These are phyloP conservation scores for Eremobia ochroleuca DNA, from an alignment of 2,888 invertebrate genomes.

Conservation along the genomic window DNA sequence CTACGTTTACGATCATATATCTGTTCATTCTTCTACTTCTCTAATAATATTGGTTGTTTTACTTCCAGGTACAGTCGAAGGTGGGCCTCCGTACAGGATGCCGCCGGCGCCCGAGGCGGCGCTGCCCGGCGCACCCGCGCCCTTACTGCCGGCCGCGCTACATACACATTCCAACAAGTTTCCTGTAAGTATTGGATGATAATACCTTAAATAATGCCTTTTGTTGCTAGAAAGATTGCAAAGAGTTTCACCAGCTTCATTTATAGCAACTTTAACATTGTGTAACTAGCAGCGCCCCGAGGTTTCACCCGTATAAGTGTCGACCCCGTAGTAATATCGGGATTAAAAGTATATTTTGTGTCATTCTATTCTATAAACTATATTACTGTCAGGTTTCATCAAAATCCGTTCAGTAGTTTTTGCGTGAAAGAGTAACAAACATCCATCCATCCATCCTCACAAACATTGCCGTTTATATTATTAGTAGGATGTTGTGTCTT, in stretches of 20 bases:
- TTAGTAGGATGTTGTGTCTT: not conserved
- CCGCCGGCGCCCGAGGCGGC: slow-evolving; percentile 92
- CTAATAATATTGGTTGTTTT: slow-evolving; percentile 11
- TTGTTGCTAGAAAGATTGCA: not conserved
- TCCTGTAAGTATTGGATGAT: slow-evolving; percentile 91
- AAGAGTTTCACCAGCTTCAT: not conserved
- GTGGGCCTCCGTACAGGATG: slow-evolving; percentile 92
- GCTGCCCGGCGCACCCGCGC: slow-evolving; percentile 90
- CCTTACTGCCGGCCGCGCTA: slow-evolving; percentile 86
- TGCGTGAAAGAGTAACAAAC: too few species aligned
- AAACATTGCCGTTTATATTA: too few species aligned
- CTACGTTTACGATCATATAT: not conserved
- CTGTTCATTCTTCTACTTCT: not conserved
- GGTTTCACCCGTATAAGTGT: not conserved
- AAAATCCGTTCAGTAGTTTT: not conserved
- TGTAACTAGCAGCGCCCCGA: too few species aligned
- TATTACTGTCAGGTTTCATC: not conserved
- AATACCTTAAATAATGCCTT: not conserved
- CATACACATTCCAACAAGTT: slow-evolving; percentile 95
- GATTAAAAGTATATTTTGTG: not conserved
- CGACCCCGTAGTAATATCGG: not conserved
- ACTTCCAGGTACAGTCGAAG: slow-evolving; percentile 79
- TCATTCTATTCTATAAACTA: not conserved
- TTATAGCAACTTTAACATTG: not conserved
- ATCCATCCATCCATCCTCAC: too few species aligned